These are phyloP conservation scores for Gymnothorax reevesii DNA, from an alignment of 2,797 vertebrate species.

Conservation along the genomic window DNA sequence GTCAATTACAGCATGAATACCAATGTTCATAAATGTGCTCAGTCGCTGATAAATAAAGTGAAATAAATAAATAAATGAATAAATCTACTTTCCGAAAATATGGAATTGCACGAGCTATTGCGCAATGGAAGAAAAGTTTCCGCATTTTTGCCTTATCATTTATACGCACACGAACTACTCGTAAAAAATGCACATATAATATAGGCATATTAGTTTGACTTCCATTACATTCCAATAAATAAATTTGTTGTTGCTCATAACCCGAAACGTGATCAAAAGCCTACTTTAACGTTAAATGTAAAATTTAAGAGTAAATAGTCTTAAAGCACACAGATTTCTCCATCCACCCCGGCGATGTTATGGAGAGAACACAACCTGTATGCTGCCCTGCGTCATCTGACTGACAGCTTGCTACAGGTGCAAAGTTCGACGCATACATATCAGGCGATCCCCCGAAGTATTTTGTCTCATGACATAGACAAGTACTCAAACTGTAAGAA, in stretches of 20 bases:
- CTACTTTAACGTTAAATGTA: background rate
- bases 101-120: background rate
- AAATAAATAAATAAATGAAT: too few species aligned
- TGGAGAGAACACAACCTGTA: background rate
- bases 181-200: background rate
- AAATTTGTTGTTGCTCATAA: background rate
- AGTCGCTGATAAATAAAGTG: too few species aligned
- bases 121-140: background rate
- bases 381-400: background rate
- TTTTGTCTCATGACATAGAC: background rate
- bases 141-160: background rate
- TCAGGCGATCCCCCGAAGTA: background rate
- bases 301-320: background rate
- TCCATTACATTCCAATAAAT: background rate
- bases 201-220: background rate
- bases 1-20: background rate
- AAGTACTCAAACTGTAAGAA: background rate
- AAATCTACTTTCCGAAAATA: too few species aligned
- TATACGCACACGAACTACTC: background rate
- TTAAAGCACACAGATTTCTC: background rate
- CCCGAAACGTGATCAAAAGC: background rate
- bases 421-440: constrained; percentile 25
- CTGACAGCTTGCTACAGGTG: background rate
- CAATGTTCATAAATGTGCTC: too few species aligned
- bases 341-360: background rate